Conservation (phyloP, 2,797 vertebrate genomes). For the Saxicola maurus region DNA sequence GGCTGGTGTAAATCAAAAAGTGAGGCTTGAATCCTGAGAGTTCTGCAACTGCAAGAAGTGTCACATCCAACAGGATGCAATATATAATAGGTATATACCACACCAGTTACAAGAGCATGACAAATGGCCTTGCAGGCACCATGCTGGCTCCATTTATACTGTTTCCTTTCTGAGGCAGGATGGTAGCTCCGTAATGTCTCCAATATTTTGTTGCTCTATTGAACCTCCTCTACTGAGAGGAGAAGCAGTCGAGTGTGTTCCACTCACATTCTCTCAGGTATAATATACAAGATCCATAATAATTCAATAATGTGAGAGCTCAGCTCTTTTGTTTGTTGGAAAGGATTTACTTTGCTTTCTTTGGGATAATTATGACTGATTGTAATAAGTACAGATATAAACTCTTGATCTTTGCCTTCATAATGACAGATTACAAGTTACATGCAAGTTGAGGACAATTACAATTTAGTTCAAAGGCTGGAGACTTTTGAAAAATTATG, state of each 20-base stretch:
- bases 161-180: not conserved
- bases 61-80: not conserved
- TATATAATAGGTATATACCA: not conserved
- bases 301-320: not conserved
- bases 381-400: not conserved
- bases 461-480: not conserved
- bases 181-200: not conserved
- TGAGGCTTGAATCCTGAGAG: not conserved
- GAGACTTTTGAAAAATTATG: not conserved
- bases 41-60: not conserved
- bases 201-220: not conserved
- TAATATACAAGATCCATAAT: conserved; percentile 22
- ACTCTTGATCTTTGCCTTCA: not conserved
- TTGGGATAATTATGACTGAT: not conserved
- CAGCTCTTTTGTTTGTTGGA: not conserved
- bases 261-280: not conserved
- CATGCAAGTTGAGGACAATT: not conserved
- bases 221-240: not conserved
- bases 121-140: not conserved
- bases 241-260: not conserved
- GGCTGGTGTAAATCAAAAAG: conserved; percentile 8
- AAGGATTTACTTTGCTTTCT: conserved; percentile 20
- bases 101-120: not conserved
- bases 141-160: not conserved
- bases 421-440: not conserved